These are phyloP conservation scores for Clanis bilineata DNA, from an alignment of 2,888 invertebrate genomes.

Conservation along the genomic window DNA sequence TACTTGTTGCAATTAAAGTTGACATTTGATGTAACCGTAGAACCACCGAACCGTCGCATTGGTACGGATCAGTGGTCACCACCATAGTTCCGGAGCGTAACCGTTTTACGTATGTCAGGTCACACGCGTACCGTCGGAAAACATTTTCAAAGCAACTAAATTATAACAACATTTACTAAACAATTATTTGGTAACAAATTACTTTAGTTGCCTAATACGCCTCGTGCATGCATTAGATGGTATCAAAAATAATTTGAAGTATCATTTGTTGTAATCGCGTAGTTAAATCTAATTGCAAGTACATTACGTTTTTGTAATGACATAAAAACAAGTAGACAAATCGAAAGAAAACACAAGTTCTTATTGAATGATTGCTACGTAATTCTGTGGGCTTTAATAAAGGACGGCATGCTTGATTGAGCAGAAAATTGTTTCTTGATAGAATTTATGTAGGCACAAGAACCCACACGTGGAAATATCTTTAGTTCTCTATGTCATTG, in stretches of 20 bases:
- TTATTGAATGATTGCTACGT: not conserved
- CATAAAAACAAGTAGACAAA: constrained; percentile 3
- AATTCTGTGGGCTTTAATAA: constrained; percentile 35
- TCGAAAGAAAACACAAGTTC: not conserved
- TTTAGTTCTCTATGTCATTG: not conserved
- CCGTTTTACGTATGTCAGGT: constrained; percentile 20
- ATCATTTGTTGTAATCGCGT: not conserved
- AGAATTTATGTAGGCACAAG: constrained; percentile 15
- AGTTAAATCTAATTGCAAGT: not conserved
- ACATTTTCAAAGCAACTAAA: not conserved
- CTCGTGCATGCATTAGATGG: not conserved
- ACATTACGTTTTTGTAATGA: not conserved
- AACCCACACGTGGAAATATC: constrained; percentile 2
- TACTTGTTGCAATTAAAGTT: constrained; percentile 30
- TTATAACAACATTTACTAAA: not conserved
- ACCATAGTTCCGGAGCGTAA: constrained; percentile 37
- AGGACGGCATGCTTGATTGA: constrained; percentile 44
- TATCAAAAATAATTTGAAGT: not conserved
- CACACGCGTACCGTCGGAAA: not conserved
- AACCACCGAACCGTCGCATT: constrained; percentile 46
- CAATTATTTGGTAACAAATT: not conserved
- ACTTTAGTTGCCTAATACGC: not conserved
- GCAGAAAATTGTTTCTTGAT: constrained; percentile 36
- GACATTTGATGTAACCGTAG: constrained; percentile 29
- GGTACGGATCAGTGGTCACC: constrained; percentile 49